Conservation (phyloP, 2,888 invertebrate species). For the Drosophila meridiana region DNA sequence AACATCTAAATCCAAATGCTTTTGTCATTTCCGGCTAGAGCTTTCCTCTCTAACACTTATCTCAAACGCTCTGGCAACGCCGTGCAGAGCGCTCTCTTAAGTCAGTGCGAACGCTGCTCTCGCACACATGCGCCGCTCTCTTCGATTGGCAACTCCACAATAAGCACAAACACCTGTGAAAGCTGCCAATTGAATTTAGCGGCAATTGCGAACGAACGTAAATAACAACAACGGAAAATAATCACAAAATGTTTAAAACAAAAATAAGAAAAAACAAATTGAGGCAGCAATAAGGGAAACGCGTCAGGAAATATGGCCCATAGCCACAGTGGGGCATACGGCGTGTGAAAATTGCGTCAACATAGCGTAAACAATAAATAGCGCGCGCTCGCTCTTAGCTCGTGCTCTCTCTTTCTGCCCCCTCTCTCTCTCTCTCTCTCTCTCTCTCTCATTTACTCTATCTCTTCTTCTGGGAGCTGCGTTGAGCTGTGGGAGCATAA, state of each 20-base stretch:
- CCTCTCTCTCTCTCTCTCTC: not conserved
- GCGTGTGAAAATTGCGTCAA: constrained; percentile 34
- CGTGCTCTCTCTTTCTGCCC: not conserved
- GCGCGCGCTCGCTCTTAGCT: constrained; percentile 6
- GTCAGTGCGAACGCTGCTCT: not conserved
- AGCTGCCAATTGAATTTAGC: constrained; percentile 48
- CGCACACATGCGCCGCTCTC: constrained; percentile 29
- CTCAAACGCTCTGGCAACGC: constrained; percentile 51
- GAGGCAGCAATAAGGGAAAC: constrained; percentile 55
- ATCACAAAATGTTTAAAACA: constrained; percentile 39
- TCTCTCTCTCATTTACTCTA: constrained; percentile 4
- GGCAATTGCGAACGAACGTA: constrained; percentile 56
- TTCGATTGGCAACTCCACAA: constrained; percentile 43
- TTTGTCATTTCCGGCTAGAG: not conserved
- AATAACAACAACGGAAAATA: constrained; percentile 44
- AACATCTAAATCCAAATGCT: not conserved
- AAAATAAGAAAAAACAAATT: constrained; percentile 22
- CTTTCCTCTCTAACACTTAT: not conserved
- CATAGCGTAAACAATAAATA: constrained; percentile 39
- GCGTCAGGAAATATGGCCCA: constrained; percentile 42
- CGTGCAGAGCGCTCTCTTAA: constrained; percentile 32
- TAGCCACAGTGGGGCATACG: not conserved
- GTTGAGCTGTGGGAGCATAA: constrained; percentile 34
- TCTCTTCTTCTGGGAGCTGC: constrained; percentile 21
- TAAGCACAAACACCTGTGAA: constrained; percentile 70